A percentile compares a stretch with the other conserved stretches of the same genome.
Evolutionary conservation across 2,113 vertebrate species (phyloP).

Genomic region (Ancistrus triradiatus): DNA sequence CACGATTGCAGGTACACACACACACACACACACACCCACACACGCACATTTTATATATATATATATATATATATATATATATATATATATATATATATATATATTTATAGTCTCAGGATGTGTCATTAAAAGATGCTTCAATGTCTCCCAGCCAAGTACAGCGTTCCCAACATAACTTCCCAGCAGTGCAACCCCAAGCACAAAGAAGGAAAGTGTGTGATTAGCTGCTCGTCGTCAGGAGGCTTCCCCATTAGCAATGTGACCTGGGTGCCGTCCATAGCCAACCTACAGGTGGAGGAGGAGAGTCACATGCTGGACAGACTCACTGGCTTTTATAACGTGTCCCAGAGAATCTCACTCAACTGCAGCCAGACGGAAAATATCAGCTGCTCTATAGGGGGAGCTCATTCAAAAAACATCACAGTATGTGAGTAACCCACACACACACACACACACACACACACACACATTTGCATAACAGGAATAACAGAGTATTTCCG

Average conservation of each 20-base stretch:
- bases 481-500: too few relatives aligned
- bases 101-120: too few relatives aligned
- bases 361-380: not conserved
- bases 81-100: too few relatives aligned
- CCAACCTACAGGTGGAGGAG: fast-evolving
- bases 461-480: not conserved
- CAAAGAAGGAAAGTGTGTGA: not conserved
- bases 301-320: not conserved
- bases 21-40: too few relatives aligned
- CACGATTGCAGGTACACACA: too few relatives aligned
- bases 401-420: not conserved
- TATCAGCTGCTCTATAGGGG: slow-evolving; percentile 22
- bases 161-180: not conserved
- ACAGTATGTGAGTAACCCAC: slow-evolving; percentile 16
- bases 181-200: too few relatives aligned
- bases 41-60: too few relatives aligned
- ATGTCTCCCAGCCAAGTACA: slow-evolving; percentile 28
- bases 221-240: slow-evolving; percentile 22
- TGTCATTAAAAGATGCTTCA: too few relatives aligned
- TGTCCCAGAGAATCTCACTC: slow-evolving; percentile 5
- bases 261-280: not conserved
- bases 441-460: not conserved
- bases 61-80: too few relatives aligned
- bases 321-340: not conserved
- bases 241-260: not conserved